Evolutionary conservation across 2,113 vertebrate genomes (phyloP).

Genomic region (Progne subis): DNA sequence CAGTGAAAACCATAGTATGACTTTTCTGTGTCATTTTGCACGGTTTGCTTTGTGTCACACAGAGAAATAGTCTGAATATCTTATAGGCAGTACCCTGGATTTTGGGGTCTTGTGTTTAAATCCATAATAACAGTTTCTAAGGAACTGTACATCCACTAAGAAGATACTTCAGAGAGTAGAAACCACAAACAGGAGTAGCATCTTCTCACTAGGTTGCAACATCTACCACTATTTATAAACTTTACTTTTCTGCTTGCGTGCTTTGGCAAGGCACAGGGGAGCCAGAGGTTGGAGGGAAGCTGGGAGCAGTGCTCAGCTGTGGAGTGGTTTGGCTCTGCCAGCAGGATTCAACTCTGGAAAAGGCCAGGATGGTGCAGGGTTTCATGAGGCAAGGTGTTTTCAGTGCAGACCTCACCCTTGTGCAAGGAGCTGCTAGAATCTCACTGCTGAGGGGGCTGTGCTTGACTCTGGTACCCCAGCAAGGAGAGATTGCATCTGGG

Average conservation of each 20-base stretch:
- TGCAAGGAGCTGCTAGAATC: neutral
- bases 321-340: neutral
- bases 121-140: neutral
- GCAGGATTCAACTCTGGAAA: neutral
- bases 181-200: fast-evolving
- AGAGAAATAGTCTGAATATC: neutral
- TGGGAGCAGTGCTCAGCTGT: neutral
- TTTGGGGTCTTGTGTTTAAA: fast-evolving
- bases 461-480: neutral
- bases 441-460: neutral
- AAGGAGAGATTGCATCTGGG: neutral
- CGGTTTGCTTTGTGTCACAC: neutral
- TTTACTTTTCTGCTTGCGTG: neutral
- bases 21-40: neutral
- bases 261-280: fast-evolving
- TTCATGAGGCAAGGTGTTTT: neutral
- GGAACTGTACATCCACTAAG: fast-evolving
- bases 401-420: neutral
- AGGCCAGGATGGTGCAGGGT: neutral
- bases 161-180: neutral
- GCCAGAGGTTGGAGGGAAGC: neutral
- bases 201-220: neutral
- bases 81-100: fast-evolving
- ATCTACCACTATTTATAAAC: neutral
- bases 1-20: fast-evolving